A percentile compares a stretch with the other conserved stretches of the same genome.
Conservation (phyloP, 2,888 invertebrate genomes). For the Calephelis perditalis region DNA sequence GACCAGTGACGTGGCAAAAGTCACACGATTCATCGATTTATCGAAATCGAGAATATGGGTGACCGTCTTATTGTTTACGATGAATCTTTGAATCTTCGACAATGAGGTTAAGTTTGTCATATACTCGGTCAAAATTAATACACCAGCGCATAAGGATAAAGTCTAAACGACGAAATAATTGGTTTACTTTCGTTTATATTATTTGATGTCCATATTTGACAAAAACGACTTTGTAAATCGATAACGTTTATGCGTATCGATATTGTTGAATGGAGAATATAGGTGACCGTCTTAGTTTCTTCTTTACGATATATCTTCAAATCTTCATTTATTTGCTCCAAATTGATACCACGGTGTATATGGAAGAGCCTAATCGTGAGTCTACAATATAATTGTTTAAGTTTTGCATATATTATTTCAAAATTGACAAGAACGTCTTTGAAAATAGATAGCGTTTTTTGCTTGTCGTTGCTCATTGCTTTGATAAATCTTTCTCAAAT, state of each 20-base stretch:
- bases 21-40: constrained; percentile 44
- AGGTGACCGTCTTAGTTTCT: too few relatives aligned
- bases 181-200: constrained; percentile 1
- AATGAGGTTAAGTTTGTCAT: constrained; percentile 9
- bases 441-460: background rate
- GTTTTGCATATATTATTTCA: background rate
- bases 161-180: background rate
- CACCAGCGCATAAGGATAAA: background rate
- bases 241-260: background rate
- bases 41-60: constrained; percentile 28
- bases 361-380: background rate
- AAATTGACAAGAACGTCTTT: background rate
- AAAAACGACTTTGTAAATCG: background rate
- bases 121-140: background rate
- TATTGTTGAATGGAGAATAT: too few relatives aligned
- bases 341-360: too few relatives aligned
- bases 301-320: too few relatives aligned
- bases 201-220: background rate
- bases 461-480: too few relatives aligned
- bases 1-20: constrained; percentile 41
- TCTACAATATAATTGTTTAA: background rate
- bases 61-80: constrained; percentile 19
- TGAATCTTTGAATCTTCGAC: constrained; percentile 8
- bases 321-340: too few relatives aligned
- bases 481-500: too few relatives aligned